Evolutionary conservation across 2,797 vertebrate genomes (phyloP).

Genomic region (Tenualosa thibaudeaui): DNA sequence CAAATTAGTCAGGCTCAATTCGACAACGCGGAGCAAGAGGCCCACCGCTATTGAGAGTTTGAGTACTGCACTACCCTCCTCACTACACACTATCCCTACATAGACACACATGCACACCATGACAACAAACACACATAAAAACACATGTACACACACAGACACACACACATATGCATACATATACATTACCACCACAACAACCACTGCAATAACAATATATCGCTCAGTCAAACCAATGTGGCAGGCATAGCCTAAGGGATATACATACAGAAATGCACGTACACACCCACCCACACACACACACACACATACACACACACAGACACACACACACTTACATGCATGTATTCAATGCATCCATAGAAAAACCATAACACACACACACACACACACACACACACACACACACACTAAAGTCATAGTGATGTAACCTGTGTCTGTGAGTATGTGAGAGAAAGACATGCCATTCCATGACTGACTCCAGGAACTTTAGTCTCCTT

Average conservation of each 20-base stretch:
- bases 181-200: too few species aligned
- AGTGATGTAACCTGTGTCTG: neutral
- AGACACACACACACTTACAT: neutral
- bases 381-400: neutral
- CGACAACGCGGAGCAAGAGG: slow-evolving; percentile 59
- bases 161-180: neutral
- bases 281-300: neutral
- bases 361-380: neutral
- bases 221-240: neutral
- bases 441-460: neutral
- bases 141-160: too few species aligned
- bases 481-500: too few species aligned
- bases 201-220: neutral
- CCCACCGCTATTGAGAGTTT: slow-evolving; percentile 50
- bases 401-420: slow-evolving; percentile 28
- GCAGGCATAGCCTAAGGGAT: neutral
- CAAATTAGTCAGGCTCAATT: slow-evolving; percentile 73
- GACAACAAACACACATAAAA: too few species aligned
- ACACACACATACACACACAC: slow-evolving; percentile 21
- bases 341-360: neutral
- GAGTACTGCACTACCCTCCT: neutral
- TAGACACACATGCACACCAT: neutral
- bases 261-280: neutral
- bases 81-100: neutral
- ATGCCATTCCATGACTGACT: neutral